Conservation (phyloP, 2,113 vertebrate genomes). For the Oreotragus oreotragus region DNA sequence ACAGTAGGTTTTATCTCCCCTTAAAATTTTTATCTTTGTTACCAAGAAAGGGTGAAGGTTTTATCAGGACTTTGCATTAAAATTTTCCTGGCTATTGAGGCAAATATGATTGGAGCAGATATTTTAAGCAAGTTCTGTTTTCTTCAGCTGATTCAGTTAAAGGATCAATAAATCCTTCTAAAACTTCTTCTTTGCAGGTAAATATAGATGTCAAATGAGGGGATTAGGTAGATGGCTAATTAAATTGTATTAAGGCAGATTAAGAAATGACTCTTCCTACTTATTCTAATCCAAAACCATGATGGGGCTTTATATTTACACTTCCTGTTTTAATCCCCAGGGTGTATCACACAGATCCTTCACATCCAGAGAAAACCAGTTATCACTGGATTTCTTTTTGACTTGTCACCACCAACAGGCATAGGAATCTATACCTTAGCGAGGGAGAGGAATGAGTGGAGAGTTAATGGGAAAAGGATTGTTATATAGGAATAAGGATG, state of each 20-base stretch:
- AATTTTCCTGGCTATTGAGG: slow-evolving; percentile 11
- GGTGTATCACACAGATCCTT: slow-evolving; percentile 10
- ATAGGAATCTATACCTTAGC: background rate
- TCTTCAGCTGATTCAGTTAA: background rate
- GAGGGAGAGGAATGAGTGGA: background rate
- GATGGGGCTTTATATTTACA: slow-evolving; percentile 53
- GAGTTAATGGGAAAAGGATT: background rate
- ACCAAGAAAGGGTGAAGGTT: background rate
- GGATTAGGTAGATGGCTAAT: slow-evolving; percentile 42
- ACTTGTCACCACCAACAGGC: background rate
- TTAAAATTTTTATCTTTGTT: background rate
- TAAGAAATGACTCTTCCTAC: slow-evolving; percentile 35
- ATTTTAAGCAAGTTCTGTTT: slow-evolving; percentile 39
- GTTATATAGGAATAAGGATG: background rate
- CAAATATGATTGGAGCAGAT: background rate
- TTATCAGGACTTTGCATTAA: background rate
- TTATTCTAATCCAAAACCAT: slow-evolving; percentile 22
- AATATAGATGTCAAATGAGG: slow-evolving; percentile 27
- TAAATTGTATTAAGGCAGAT: slow-evolving; percentile 54
- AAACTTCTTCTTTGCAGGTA: slow-evolving; percentile 35
- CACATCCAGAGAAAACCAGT: slow-evolving; percentile 13
- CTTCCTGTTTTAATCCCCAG: slow-evolving; percentile 55
- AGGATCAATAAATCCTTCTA: slow-evolving; percentile 27
- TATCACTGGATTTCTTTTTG: slow-evolving; percentile 33
- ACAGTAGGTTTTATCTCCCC: background rate